A percentile compares a stretch with the other conserved stretches of the same genome.
phyloP scores from a whole-genome alignment of 2,113 vertebrate genomes.

The Scophthalmus maximus region DNA sequence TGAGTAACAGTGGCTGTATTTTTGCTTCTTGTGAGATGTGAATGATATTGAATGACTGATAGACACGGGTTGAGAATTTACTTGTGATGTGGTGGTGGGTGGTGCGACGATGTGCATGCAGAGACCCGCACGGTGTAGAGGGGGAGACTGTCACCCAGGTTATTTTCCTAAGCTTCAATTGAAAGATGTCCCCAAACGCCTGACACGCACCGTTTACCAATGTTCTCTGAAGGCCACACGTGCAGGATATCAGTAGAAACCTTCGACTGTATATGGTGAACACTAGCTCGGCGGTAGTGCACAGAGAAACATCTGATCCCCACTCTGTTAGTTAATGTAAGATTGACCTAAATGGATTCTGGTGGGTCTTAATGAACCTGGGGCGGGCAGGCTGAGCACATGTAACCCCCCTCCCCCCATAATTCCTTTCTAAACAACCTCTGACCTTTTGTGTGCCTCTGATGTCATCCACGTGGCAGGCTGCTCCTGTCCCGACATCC shows the following conservation, averaged over 20 bases:
- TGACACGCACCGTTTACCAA: too few species aligned
- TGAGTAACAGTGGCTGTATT: too few species aligned
- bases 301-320: background rate
- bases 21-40: background rate
- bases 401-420: too few species aligned
- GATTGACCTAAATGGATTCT: background rate
- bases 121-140: background rate
- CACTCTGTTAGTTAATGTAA: background rate
- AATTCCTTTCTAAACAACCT: too few species aligned
- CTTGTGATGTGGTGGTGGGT: background rate
- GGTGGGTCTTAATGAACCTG: background rate
- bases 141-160: background rate
- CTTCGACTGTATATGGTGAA: background rate
- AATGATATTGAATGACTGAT: too few species aligned
- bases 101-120: background rate
- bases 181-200: too few species aligned
- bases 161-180: too few species aligned
- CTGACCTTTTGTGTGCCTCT: constrained; percentile 12
- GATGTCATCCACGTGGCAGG: constrained; percentile 25
- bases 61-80: background rate
- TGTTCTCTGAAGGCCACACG: too few species aligned
- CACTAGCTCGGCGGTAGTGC: background rate
- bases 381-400: background rate
- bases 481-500: constrained; percentile 3
- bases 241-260: background rate